Conservation (phyloP, 1,140 invertebrate genomes). For the Drusus annulatus region DNA sequence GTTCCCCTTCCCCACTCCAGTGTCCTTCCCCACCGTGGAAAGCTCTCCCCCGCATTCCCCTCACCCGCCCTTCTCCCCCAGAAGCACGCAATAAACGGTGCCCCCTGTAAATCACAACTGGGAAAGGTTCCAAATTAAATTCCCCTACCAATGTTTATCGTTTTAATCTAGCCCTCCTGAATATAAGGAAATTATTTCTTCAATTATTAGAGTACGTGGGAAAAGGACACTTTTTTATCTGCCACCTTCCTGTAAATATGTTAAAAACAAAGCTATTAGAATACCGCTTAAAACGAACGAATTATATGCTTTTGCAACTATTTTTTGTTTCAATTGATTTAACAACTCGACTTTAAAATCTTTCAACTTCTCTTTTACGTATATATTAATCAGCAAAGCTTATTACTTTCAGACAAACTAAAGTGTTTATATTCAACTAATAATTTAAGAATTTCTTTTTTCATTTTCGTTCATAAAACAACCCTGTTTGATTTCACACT, state of each 20-base stretch:
- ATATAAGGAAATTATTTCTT: conserved; percentile 30
- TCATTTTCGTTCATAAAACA: too few relatives aligned
- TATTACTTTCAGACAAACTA: too few relatives aligned
- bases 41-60: background rate
- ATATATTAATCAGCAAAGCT: too few relatives aligned
- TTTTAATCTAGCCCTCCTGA: conserved; percentile 28
- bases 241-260: background rate
- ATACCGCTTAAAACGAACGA: too few relatives aligned
- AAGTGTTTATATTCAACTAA: too few relatives aligned
- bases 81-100: conserved; percentile 25
- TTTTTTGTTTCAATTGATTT: too few relatives aligned
- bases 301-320: too few relatives aligned
- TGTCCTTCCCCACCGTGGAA: background rate
- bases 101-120: conserved; percentile 38
- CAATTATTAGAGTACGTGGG: conserved; percentile 22
- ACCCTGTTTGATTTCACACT: too few relatives aligned
- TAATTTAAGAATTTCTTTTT: too few relatives aligned
- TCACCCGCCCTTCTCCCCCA: background rate
- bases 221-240: conserved; percentile 1
- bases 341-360: too few relatives aligned
- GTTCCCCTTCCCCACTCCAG: background rate
- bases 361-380: too few relatives aligned
- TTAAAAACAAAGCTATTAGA: background rate
- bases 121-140: conserved; percentile 45
- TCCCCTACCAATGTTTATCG: conserved; percentile 39